Conservation (phyloP, 2,797 vertebrate genomes). For the Scyliorhinus canicula region DNA sequence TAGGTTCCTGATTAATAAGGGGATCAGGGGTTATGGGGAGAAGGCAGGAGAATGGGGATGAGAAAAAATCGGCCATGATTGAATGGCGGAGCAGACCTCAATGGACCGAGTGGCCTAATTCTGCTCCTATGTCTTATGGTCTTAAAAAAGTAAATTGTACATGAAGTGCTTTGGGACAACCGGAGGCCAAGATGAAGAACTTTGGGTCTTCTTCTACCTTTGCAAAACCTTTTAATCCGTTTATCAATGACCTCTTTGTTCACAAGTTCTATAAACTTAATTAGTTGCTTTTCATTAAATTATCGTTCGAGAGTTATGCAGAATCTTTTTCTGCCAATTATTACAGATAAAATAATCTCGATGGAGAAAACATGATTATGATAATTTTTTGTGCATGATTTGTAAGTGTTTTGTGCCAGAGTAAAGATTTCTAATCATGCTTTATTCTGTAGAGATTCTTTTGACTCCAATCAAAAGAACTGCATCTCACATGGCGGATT, state of each 20-base stretch:
- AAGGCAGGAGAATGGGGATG: no score
- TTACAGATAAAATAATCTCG: background rate
- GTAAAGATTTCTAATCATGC: background rate
- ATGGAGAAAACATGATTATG: background rate
- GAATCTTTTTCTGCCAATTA: background rate
- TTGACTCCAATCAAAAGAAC: slow-evolving; percentile 49
- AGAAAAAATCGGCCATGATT: no score
- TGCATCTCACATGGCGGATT: background rate
- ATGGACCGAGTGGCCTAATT: no score
- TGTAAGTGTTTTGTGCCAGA: background rate
- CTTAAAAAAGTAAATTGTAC: background rate
- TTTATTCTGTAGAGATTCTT: slow-evolving; percentile 47
- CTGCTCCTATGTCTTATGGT: no score
- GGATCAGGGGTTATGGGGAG: no score
- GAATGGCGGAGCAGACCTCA: no score
- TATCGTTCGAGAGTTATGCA: no score
- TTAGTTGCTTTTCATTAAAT: background rate
- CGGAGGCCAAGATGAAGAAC: background rate
- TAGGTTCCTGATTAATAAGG: no score
- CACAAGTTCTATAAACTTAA: background rate
- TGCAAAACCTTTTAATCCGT: background rate
- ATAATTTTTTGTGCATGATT: background rate
- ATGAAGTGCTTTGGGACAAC: background rate
- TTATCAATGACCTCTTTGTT: background rate
- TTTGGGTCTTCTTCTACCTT: background rate